Evolutionary conservation across 2,888 invertebrate genomes (phyloP), one percentile per base, ranked within the genome.

Genomic region (Patella depressa): DNA sequence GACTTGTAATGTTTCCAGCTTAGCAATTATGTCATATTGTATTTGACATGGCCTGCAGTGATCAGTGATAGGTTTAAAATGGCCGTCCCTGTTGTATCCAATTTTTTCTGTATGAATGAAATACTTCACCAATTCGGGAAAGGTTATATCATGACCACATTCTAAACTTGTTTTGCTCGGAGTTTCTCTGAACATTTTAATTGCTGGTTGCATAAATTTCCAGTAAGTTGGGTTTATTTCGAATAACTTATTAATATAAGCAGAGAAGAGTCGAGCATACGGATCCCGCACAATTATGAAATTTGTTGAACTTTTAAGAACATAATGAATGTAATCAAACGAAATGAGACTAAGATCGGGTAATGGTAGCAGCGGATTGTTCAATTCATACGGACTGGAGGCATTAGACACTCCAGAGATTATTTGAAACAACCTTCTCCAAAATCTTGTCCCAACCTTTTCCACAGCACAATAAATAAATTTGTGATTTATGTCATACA

Each of bases 1-100:
- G 2, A 65, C n/a, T 19, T 65, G n/a, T 19, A 65, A 65, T 65
- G 65, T 65, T 19, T 65, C 65, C 19, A 65, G n/a, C n/a, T 65
- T 65, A n/a, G 19, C 9, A 11, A 65, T 65, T 19, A 19, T 19
- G 19, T 65, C 65, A 65, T 19, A 65, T 2, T 15, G 65, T 15
- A 65, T 65, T 19, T 65, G n/a, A 65, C 65, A 65, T 4, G 65
- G 65, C 17, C 19, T 19, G 19, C 65, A 65, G 11, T 19, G n/a
- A 65, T 65, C 19, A n/a, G 15, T 65, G 12, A 65, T 65, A n/a
- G 65, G n/a, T n/a, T 65, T 19, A 65, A 65, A 65, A 65, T 65
- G 65, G 15, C 9, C 65, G 7, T 65, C 19, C n/a, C 19, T 19
- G 9, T 19, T 15, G 19, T n/a, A 19, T 4, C 19, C 19, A 19